A percentile compares a stretch with the other conserved stretches of the same genome.
Evolutionary conservation across 2,797 vertebrate species (phyloP).

Genomic region (Borostomias antarcticus): DNA sequence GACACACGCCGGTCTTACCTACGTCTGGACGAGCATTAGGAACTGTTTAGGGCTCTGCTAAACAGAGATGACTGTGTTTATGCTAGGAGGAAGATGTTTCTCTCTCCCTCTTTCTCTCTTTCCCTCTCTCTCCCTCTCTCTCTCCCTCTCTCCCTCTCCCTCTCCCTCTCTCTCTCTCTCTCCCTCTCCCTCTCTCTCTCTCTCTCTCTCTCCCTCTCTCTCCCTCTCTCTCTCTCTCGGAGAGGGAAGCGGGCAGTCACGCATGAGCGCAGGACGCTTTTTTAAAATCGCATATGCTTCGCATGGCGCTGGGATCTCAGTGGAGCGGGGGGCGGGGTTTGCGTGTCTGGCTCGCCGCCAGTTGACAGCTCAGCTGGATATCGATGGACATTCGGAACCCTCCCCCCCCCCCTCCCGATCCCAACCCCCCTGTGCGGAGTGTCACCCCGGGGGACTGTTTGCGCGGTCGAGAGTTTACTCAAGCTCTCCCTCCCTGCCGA

Average conservation of each 20-base stretch:
- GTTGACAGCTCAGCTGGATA: slow-evolving; percentile 95
- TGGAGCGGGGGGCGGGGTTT: slow-evolving; percentile 67
- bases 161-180: slow-evolving; percentile 5
- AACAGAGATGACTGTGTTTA: slow-evolving; percentile 74
- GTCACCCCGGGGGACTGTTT: slow-evolving; percentile 91
- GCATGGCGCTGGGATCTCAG: slow-evolving; percentile 73
- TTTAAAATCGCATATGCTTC: slow-evolving; percentile 82
- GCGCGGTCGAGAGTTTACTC: slow-evolving; percentile 94
- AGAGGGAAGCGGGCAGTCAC: slow-evolving; percentile 73
- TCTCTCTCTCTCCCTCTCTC: background rate
- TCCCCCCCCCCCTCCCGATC: slow-evolving; percentile 59
- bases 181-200: slow-evolving; percentile 46
- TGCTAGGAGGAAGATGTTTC: slow-evolving; percentile 62
- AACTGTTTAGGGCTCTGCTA: slow-evolving; percentile 69
- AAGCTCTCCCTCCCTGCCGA: slow-evolving; percentile 84
- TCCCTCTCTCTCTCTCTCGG: slow-evolving; percentile 43
- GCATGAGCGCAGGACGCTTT: slow-evolving; percentile 78
- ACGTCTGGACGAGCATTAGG: slow-evolving; percentile 66
- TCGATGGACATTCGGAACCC: slow-evolving; percentile 85
- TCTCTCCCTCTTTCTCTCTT: slow-evolving; percentile 22
- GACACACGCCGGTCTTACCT: slow-evolving; percentile 63
- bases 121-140: slow-evolving; percentile 1
- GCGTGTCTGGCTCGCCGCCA: slow-evolving; percentile 91
- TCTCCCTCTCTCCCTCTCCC: slow-evolving; percentile 38
- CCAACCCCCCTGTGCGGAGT: slow-evolving; percentile 73